phyloP scores from a whole-genome alignment of 1,140 invertebrate genomes.

The Copidosoma floridanum region DNA sequence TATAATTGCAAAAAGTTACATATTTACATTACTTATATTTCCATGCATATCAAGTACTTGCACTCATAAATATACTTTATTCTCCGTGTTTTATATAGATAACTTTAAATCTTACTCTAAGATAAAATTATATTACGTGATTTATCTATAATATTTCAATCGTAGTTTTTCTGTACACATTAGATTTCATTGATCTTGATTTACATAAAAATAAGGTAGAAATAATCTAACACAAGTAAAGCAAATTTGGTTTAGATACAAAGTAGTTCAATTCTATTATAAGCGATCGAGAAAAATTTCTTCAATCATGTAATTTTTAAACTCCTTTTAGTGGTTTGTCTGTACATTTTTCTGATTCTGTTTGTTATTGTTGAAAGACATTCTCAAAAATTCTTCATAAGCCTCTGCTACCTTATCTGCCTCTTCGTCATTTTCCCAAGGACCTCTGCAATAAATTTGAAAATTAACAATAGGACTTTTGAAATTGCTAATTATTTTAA shows the following conservation, averaged over 20 bases:
- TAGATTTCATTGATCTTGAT: constrained; percentile 17
- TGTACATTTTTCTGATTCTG: constrained; percentile 27
- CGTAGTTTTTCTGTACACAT: constrained; percentile 23
- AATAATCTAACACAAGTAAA: background rate
- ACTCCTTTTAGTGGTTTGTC: constrained; percentile 17
- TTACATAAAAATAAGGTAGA: constrained; percentile 12
- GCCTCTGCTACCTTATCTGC: constrained; percentile 46
- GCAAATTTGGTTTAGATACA: constrained; percentile 11
- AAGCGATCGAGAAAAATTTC: background rate
- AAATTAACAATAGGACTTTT: background rate
- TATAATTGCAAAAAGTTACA: no score
- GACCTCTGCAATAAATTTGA: constrained; percentile 24
- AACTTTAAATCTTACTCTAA: constrained; percentile 24
- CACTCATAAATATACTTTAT: constrained; percentile 1
- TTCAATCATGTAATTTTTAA: background rate
- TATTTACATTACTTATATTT: no score
- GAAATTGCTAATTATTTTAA: background rate
- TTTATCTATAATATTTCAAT: constrained; percentile 1
- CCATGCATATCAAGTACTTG: no score
- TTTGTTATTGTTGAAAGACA: constrained; percentile 32
- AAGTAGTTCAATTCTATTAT: constrained; percentile 2
- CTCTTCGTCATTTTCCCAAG: constrained; percentile 40
- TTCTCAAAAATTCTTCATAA: constrained; percentile 50
- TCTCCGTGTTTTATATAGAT: constrained; percentile 16
- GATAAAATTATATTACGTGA: constrained; percentile 16